Base-by-base conservation (phyloP, 2,113 vertebrate genomes). In the Haplochromis burtoni region DNA sequence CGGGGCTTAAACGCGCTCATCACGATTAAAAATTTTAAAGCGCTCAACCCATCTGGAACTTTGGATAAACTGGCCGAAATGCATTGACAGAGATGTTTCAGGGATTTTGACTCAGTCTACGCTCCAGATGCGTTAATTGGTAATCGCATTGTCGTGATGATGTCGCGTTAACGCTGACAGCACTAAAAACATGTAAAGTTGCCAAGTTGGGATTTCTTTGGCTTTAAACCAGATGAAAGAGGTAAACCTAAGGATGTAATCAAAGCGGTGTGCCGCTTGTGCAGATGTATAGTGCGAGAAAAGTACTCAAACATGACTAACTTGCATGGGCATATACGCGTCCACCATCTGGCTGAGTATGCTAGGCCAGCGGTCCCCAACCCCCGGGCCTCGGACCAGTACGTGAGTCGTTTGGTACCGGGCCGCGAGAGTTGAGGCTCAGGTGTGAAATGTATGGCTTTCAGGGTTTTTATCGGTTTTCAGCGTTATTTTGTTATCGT, bases 151-250 rank as follows among this genome's bases (percentile, higher is more conserved):
- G 54, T 55, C 4, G 6, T 55, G 21, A 55, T 55, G 21, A 55
- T 0, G 21, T 13, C 11, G 0, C 21, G 0, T 55, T 55, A 24
- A 24, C 6, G 7, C 54, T 5, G 54, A 55, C 54, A 8, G 21
- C 54, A 55, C 54, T 55, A 55, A 26, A 55, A 55, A 26, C 11
- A 55, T 55, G 21, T 55, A 5, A 55, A 14, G 21, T 3, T 24
- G 21, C 21, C 54, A 55, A 55, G 21, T 26, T 55, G 54, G 21
- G 12, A 55, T 55, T 55, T 55, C 1, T 55, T 55, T 55, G 21
- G 6, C 54, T 55, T 55, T 55, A 1, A 55, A 1, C 54, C 54
- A 55, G 54, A 0, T 55, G 21, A 26, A 55, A 26, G 12, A 55
- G 21, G 54, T 55, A 8, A 55, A 8, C 21, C 21, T 54, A 24